Percentiles rank a stretch among this genome's conserved stretches.
phyloP scores from a whole-genome alignment of 2,797 vertebrate species.

The Synanceia verrucosa region DNA sequence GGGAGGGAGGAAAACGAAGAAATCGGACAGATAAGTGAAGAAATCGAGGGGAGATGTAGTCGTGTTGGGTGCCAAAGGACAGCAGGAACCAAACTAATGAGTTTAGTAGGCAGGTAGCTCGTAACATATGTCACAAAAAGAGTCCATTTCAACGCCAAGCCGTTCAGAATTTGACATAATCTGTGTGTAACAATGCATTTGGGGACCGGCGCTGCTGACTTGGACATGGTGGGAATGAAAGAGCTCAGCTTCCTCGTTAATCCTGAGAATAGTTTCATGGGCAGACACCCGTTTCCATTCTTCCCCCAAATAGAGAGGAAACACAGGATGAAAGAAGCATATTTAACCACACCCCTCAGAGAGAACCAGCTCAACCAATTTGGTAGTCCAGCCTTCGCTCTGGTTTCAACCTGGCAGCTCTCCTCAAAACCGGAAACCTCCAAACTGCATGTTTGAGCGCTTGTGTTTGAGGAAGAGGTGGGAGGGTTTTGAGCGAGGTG shows the following conservation, averaged over 20 bases:
- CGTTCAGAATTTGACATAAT: conserved; percentile 12
- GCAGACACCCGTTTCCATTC: conserved; percentile 77
- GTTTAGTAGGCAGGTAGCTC: conserved; percentile 25
- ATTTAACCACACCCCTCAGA: conserved; percentile 80
- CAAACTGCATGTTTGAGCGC: conserved; percentile 50
- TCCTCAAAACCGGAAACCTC: conserved; percentile 42
- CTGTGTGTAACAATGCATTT: neutral
- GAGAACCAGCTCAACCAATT: conserved; percentile 74
- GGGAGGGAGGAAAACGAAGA: conserved; percentile 29
- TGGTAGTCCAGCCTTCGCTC: conserved; percentile 53
- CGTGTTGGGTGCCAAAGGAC: conserved; percentile 16
- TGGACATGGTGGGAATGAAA: conserved; percentile 19
- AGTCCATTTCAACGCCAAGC: conserved; percentile 13
- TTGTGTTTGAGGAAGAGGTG: conserved; percentile 77
- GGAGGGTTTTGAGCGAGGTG: conserved; percentile 71
- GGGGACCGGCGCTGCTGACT: neutral
- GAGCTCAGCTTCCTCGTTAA: conserved; percentile 70
- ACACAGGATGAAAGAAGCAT: conserved; percentile 70
- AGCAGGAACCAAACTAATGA: conserved; percentile 12
- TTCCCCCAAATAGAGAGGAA: conserved; percentile 81
- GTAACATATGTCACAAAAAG: conserved; percentile 27
- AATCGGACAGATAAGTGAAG: conserved; percentile 11
- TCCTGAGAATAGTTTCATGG: conserved; percentile 56
- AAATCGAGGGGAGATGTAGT: conserved; percentile 15
- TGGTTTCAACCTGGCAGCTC: conserved; percentile 24